A percentile compares a stretch with the other conserved stretches of the same genome.
phyloP scores from a whole-genome alignment of 30 jellyfish, hydroid and myxozoan genomes.

The Aurelia coerulea region DNA sequence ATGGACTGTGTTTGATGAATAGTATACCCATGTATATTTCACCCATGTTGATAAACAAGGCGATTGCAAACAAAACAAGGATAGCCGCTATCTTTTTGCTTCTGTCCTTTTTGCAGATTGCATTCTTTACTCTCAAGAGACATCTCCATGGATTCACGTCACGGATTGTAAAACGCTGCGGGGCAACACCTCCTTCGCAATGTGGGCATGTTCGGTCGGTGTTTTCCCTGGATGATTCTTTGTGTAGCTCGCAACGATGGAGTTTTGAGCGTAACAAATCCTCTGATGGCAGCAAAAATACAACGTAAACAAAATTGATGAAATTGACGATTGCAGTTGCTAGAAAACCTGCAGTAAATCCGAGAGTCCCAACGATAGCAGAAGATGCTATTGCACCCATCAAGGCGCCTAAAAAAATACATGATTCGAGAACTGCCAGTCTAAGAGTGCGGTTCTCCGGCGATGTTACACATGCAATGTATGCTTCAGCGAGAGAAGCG shows the following conservation, averaged over 20 bases:
- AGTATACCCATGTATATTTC: conserved; percentile 52
- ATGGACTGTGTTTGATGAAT: conserved; percentile 53
- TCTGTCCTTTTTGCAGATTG: conserved; percentile 7
- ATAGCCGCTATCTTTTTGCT: conserved; percentile 24
- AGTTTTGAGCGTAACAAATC: background rate
- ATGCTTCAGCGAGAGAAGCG: conserved; percentile 38
- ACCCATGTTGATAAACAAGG: conserved; percentile 42
- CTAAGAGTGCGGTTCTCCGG: conserved; percentile 58
- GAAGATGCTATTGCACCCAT: conserved; percentile 34
- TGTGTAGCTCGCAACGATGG: no score
- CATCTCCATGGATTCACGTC: conserved; percentile 18
- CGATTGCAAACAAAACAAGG: conserved; percentile 23
- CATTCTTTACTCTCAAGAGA: background rate
- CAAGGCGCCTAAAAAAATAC: conserved; percentile 16
- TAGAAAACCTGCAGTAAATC: conserved; percentile 27
- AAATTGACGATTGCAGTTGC: conserved; percentile 28
- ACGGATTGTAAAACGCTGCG: background rate
- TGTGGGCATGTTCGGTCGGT: background rate
- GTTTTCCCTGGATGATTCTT: background rate
- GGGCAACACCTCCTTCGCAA: conserved; percentile 3
- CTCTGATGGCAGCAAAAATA: conserved; percentile 50
- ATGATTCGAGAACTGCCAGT: conserved; percentile 44
- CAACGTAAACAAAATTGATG: conserved; percentile 22
- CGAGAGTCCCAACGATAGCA: conserved; percentile 13
- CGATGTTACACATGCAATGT: conserved; percentile 53